Evolutionary conservation across 2,888 invertebrate species (phyloP).

Genomic region (Bugulina stolonifera): DNA sequence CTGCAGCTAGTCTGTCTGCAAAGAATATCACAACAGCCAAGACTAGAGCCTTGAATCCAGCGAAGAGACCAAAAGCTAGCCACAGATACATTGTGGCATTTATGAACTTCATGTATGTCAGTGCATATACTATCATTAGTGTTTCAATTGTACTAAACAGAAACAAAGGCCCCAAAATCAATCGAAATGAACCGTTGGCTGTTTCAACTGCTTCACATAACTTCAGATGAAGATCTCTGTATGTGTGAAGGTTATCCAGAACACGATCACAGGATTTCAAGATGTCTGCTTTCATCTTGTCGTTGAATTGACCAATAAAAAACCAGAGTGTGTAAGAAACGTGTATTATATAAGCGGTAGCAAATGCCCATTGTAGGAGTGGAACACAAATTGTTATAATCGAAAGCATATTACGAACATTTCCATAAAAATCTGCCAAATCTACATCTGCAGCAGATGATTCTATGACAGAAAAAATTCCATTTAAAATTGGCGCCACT

Average conservation of each 20-base stretch:
- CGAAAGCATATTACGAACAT: not conserved
- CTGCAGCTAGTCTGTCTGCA: not conserved
- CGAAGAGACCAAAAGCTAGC: not conserved
- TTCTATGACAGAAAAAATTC: not conserved
- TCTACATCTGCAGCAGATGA: not conserved
- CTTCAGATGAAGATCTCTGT: not conserved
- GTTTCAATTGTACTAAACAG: not conserved
- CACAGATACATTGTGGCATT: not conserved
- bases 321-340: not conserved
- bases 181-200: not conserved
- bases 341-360: not conserved
- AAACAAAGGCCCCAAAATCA: not conserved
- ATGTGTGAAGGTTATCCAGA: not conserved
- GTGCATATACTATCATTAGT: not conserved
- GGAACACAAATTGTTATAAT: not conserved
- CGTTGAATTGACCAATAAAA: not conserved
- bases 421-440: not conserved
- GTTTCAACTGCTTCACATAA: not conserved
- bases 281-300: not conserved
- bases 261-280: not conserved
- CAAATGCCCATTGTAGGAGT: not conserved
- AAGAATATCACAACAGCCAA: not conserved
- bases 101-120: not conserved
- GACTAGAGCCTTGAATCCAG: not conserved
- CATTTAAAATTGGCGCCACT: not conserved